Evolutionary conservation across 2,113 vertebrate genomes (phyloP).

Genomic region (Amazona vittata): DNA sequence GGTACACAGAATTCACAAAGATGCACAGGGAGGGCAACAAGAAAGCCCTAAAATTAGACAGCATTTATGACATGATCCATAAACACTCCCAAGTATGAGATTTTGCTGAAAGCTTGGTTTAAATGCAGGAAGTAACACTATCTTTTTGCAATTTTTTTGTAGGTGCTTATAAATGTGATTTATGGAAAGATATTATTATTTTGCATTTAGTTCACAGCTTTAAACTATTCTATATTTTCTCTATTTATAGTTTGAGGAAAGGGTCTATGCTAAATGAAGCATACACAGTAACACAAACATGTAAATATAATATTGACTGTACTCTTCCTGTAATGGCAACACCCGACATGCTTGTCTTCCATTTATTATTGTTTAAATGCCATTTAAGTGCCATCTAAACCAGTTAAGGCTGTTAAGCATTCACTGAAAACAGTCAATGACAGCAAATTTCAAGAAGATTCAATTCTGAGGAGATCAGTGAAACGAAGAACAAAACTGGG

Average conservation of each 20-base stretch:
- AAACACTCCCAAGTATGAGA: not conserved
- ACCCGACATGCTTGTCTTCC: not conserved
- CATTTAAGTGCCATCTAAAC: not conserved
- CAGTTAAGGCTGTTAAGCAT: not conserved
- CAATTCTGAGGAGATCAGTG: not conserved
- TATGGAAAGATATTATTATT: not conserved
- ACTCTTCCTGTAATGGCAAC: not conserved
- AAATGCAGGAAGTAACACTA: not conserved
- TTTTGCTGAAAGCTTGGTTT: not conserved
- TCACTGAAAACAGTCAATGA: not conserved
- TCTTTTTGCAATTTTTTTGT: not conserved
- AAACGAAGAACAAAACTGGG: not conserved
- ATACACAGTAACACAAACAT: not conserved
- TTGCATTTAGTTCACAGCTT: not conserved
- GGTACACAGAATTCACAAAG: not conserved
- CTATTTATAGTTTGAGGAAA: not conserved
- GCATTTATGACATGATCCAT: not conserved
- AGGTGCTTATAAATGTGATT: not conserved
- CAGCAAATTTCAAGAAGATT: not conserved
- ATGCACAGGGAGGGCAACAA: not conserved
- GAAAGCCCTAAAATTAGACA: not conserved
- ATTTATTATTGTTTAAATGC: not conserved
- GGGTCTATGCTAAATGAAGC: not conserved
- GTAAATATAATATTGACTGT: not conserved
- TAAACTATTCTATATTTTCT: not conserved